phyloP scores from a whole-genome alignment of 2,888 invertebrate genomes.

The Polyommatus iphigenia region DNA sequence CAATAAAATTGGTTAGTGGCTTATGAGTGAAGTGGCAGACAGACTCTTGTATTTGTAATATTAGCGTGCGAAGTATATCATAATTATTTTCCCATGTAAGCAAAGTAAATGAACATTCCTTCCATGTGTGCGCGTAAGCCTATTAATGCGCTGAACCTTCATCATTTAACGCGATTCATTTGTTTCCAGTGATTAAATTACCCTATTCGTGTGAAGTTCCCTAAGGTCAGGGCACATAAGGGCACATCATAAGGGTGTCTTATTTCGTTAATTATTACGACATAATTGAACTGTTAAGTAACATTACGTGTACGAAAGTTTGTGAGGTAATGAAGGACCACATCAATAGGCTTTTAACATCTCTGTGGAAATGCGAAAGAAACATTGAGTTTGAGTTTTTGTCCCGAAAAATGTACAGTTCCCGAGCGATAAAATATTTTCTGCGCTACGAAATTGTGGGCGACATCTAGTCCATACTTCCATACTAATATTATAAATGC shows the following conservation, averaged over 20 bases:
- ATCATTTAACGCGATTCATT: conserved; percentile 7
- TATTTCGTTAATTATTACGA: neutral
- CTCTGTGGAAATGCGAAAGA: too few species aligned
- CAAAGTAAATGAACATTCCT: neutral
- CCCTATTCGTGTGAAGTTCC: conserved; percentile 7
- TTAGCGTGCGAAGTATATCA: too few species aligned
- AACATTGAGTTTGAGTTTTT: too few species aligned
- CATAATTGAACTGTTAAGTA: neutral
- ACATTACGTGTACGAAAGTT: neutral
- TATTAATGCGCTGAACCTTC: conserved; percentile 1
- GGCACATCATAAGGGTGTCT: conserved; percentile 4
- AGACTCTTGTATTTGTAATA: too few species aligned
- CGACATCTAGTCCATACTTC: too few species aligned
- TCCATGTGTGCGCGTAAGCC: neutral
- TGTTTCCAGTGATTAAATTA: conserved; percentile 7
- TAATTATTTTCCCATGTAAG: neutral
- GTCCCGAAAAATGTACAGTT: neutral
- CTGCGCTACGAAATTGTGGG: too few species aligned
- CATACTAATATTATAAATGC: too few species aligned
- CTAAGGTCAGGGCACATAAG: neutral
- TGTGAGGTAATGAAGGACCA: neutral
- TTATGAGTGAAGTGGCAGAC: too few species aligned
- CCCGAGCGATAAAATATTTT: too few species aligned
- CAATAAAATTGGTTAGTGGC: too few species aligned
- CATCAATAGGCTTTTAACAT: too few species aligned